Evolutionary conservation across 2,888 invertebrate genomes (phyloP), one percentile per base, ranked within the genome.

Genomic region (Argynnis bischoffii): DNA sequence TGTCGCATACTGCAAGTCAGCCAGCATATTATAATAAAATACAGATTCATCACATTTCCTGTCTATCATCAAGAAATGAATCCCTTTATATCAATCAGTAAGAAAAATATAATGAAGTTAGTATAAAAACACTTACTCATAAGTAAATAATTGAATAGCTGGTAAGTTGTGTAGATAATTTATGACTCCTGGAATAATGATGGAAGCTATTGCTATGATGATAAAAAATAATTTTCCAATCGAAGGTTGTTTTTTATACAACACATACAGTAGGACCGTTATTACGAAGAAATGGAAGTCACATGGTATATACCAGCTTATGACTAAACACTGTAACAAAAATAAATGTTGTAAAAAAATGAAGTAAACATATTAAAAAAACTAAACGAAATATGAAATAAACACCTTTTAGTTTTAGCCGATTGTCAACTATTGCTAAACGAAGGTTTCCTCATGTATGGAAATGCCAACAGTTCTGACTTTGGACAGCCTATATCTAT

Each of bases 241-340:
- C 15, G 78, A 81, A 0, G 87, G 89, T 6, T 80, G 78, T 14
- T 81, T 85, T 55, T 86, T 87, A 75, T 94, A 90, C 14, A 94
- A 60, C 73, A 88, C 81, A 75, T 89, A 93, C 16, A 93, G 74
- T 18, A 93, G 78, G n/a, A 94, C 81, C 0, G 93, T 93, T 16
- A 95, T 79, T 57, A 94, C 83, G 83, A 95, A 95, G 85, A 93
- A 94, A 80, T 96, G 95, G 85, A 95, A 95, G 82, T 96, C 96
- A 70, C 95, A 95, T 0, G 96, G 94, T 50, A 95, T 91, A 83
- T 95, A 95, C 96, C 96, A 96, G 1, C 95, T 93, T 70, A 94
- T 93, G 0, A 94, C 89, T 84, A 95, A 90, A 77, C 96, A 96
- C 95, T 96, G 85, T 51, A 92, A 80, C 64, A 48, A 48, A 64